phyloP scores from a whole-genome alignment of 2,113 vertebrate genomes.

The Rhinopomastus cyanomelas region DNA sequence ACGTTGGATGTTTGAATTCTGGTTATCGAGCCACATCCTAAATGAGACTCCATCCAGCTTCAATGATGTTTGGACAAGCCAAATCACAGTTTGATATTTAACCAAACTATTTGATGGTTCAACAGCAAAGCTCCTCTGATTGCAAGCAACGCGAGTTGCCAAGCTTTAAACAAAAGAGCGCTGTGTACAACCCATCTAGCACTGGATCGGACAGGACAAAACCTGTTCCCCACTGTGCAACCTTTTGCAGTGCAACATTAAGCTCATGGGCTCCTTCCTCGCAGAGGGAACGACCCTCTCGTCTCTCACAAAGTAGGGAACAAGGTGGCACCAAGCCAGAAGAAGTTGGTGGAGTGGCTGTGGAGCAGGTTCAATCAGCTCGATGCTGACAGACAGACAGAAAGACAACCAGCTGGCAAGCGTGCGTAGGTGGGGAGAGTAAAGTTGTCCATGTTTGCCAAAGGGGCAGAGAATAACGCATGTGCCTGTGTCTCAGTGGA shows the following conservation, averaged over 20 bases:
- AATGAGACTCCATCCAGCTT: background rate
- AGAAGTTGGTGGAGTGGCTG: background rate
- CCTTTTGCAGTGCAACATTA: background rate
- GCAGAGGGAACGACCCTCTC: accelerated
- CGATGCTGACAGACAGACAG: background rate
- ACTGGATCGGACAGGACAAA: background rate
- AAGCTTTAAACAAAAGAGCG: background rate
- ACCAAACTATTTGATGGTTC: slow-evolving; percentile 31
- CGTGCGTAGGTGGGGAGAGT: background rate
- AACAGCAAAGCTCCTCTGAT: background rate
- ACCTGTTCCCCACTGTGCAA: background rate
- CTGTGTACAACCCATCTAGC: background rate
- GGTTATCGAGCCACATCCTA: background rate
- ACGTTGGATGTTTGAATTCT: background rate
- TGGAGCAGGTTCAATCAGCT: background rate
- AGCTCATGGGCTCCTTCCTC: background rate
- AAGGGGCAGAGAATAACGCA: slow-evolving; percentile 49
- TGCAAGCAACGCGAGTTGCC: background rate
- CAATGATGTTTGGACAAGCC: slow-evolving; percentile 7
- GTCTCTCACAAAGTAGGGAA: accelerated
- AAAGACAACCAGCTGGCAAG: slow-evolving; percentile 11
- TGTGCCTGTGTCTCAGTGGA: background rate
- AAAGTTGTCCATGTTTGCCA: background rate
- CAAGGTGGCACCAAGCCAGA: background rate
- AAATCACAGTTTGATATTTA: background rate